Evolutionary conservation across 2,113 vertebrate species (phyloP), one percentile per base, ranked within the genome.

Genomic region (Dermatemys mawii): DNA sequence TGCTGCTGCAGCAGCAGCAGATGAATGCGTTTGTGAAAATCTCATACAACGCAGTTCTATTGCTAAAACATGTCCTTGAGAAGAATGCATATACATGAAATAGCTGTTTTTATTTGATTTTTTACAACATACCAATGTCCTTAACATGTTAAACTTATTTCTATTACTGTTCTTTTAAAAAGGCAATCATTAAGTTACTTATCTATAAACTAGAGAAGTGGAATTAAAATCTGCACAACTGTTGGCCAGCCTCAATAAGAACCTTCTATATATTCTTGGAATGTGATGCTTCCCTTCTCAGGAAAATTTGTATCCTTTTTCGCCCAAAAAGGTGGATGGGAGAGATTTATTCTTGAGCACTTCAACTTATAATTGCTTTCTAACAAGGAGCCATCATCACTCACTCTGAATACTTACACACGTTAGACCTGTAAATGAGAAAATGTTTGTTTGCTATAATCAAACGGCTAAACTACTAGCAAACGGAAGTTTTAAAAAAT

Each of bases 251-350:
- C 76, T 24, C 21, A 92, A 88, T 0, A 0, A 38, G 11, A 88
- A 83, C 35, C 49, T 60, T 78, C 19, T 16, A 19, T 12, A 63
- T 7, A 57, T 4, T 50, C 8, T 22, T 53, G 44, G 67, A 84
- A 5, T 1, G 5, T n/a, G 41, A 7, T 0, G 0, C 50, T 80
- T 51, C 8, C 21, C 27, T 29, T 60, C 13, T 38, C 13, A 91
- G 73, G 48, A 75, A 83, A 51, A 55, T 29, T 13, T 80, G 11
- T 41, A 14, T 17, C 53, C 22, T 75, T 78, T 53, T 35, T 24
- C 26, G 75, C 41, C 84, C 48, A 5, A 27, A n/a, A 4, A 5
- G 5, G 1, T 17, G 13, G 32, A 60, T 6, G 13, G 19, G 53
- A 60, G 55, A 8, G 10, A 24, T 1, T 44, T 55, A 24, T 44